phyloP scores from a whole-genome alignment of 2,113 vertebrate species.

The Poeciliopsis retropinna region DNA sequence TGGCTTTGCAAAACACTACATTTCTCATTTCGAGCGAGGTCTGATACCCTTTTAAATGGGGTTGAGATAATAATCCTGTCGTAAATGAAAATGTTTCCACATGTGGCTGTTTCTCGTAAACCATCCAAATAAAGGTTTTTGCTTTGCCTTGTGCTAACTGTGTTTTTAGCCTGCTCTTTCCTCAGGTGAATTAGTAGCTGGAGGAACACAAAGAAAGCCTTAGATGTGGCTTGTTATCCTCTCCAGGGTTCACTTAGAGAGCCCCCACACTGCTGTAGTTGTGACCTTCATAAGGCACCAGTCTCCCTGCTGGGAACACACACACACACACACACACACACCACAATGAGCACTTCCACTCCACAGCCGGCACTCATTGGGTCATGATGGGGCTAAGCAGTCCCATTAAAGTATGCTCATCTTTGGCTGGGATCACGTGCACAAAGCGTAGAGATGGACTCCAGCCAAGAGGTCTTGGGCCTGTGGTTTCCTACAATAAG shows the following conservation, averaged over 20 bases:
- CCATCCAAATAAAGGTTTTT: conserved; percentile 12
- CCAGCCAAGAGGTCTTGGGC: conserved; percentile 61
- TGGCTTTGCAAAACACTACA: conserved; percentile 66
- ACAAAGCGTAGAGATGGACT: conserved; percentile 74
- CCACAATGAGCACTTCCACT: conserved; percentile 73
- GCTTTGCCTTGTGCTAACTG: conserved; percentile 41
- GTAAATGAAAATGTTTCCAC: conserved; percentile 56
- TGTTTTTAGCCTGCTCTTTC: conserved; percentile 48
- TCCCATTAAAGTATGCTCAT: conserved; percentile 82
- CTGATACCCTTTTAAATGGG: conserved; percentile 29
- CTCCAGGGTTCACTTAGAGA: conserved; percentile 79
- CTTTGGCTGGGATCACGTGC: conserved; percentile 78
- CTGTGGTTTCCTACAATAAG: conserved; percentile 38
- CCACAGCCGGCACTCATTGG: conserved; percentile 81
- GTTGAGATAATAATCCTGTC: conserved; percentile 53
- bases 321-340: conserved; percentile 54
- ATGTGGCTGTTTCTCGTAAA: conserved; percentile 24
- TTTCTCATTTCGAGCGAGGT: conserved; percentile 60
- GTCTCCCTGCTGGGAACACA: conserved; percentile 80
- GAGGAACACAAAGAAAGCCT: conserved; percentile 69
- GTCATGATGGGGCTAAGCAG: conserved; percentile 84
- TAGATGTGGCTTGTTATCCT: conserved; percentile 76
- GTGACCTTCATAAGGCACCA: conserved; percentile 81
- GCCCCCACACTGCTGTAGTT: conserved; percentile 77
- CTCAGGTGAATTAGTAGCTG: conserved; percentile 64